Base-by-base conservation (phyloP, 2,888 invertebrate genomes). In the Acrocyrtus sp. region DNA sequence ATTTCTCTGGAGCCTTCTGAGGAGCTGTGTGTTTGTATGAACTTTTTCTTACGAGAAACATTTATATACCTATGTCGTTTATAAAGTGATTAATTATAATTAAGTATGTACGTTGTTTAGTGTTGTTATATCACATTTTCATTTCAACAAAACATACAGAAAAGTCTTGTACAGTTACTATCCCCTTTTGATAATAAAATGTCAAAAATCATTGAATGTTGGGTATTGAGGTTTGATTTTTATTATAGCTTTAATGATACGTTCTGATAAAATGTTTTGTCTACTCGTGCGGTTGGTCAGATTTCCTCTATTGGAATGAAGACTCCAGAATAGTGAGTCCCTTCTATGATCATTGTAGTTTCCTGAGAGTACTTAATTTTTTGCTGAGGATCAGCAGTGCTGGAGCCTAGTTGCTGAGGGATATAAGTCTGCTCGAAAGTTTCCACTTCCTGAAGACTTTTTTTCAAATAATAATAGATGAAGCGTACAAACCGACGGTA, bases 151-250 rank as follows among this genome's bases (percentile, higher is more conserved):
- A 53, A 47, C 48, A n/a, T n/a, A n/a, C n/a, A n/a, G n/a, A 67
- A 50, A 45, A 67, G 66, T 67, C 66, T 67, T 67, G 66, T 67
- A 67, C 66, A 67, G 66, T 50, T 39, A 67, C 57, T 67, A 67
- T 67, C 57, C 15, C 29, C 22, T 57, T 67, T 57, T 67, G 24
- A 67, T 67, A 67, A 67, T 57, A 57, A 57, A 67, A 48, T n/a
- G n/a, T n/a, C n/a, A n/a, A n/a, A n/a, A n/a, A n/a, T n/a, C n/a
- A n/a, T n/a, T n/a, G n/a, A n/a, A n/a, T n/a, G n/a, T n/a, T n/a
- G n/a, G n/a, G n/a, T n/a, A n/a, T n/a, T n/a, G n/a, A n/a, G n/a
- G n/a, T n/a, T n/a, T n/a, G n/a, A n/a, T n/a, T n/a, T n/a, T n/a
- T n/a, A n/a, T n/a, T n/a, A n/a, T n/a, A n/a, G n/a, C n/a, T n/a